These are phyloP conservation scores for Bibio marci DNA, from an alignment of 2,888 invertebrate genomes.

Conservation along the genomic window DNA sequence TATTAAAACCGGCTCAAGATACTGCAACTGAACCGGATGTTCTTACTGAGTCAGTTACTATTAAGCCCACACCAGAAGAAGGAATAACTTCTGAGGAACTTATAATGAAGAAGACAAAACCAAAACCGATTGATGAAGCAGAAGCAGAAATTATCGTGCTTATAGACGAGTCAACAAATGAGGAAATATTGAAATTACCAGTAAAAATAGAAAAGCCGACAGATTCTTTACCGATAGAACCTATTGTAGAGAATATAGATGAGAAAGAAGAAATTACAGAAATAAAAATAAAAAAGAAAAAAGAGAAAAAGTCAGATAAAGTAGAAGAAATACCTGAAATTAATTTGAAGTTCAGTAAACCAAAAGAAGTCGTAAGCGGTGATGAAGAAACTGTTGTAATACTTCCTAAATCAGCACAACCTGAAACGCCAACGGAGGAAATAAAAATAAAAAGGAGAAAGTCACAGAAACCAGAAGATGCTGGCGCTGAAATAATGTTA, in stretches of 20 bases:
- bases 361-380: no score
- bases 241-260: constrained; percentile 15
- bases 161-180: no score
- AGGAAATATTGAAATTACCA: no score
- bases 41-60: constrained; percentile 3
- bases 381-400: no score
- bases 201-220: no score
- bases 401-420: no score
- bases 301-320: constrained; percentile 15
- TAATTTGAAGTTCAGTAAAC: no score
- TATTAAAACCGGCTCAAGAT: not conserved
- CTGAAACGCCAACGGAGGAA: not conserved
- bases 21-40: not conserved
- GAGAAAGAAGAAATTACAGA: constrained; percentile 12
- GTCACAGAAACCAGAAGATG: not conserved
- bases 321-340: not conserved
- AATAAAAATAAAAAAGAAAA: constrained; percentile 14
- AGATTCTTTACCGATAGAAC: no score
- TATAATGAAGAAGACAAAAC: constrained; percentile 23
- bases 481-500: constrained; percentile 1
- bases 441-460: constrained; percentile 1
- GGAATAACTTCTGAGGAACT: constrained; percentile 11
- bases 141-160: constrained; percentile 8
- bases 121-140: constrained; percentile 22
- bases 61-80: constrained; percentile 1